Evolutionary conservation across 2,113 vertebrate genomes (phyloP), one percentile per base, ranked within the genome.

Genomic region (Oncorhynchus keta): DNA sequence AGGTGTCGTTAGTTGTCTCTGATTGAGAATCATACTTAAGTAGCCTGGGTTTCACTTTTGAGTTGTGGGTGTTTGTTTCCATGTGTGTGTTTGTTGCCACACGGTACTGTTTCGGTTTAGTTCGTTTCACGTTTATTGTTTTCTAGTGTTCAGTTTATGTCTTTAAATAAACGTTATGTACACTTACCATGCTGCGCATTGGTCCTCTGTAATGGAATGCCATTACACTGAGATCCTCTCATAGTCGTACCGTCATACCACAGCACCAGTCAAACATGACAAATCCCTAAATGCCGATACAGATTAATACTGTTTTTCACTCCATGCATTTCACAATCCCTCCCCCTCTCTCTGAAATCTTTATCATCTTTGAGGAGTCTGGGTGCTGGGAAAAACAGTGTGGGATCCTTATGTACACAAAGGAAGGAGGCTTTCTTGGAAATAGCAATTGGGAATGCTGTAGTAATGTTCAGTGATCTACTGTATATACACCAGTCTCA

Each of bases 161-260:
- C 24, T 24, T 24, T 24, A 24, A 24, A 24, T 24, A 24, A 24
- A 24, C 1, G 24, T 24, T 24, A 24, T 24, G 24, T 1, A 24
- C 24, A 24, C 24, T 24, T 24, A 24, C 24, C 24, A 24, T 24
- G 24, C 24, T 24, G 24, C 24, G 24, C 24, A 24, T 24, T 24
- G 24, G 24, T 24, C 24, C 24, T 24, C 24, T 24, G 24, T 24
- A 24, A 24, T 24, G 26, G 26, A 28, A 28, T 28, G 28, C 28
- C 28, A 3, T 28, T 28, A 28, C 28, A 28, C 28, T 28, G 66
- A 68, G 26, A 35, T 8, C 7, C 70, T 55, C 70, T 16, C 48
- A 30, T 22, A 30, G 24, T 26, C 26, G 3, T 28, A 16, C 28
- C 85, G 28, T 26, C 74, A 68, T 57, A 32, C 65, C 73, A 66